Evolutionary conservation across 2,888 invertebrate species (phyloP), one percentile per base, ranked within the genome.

Genomic region (Mechanitis mazaeus): DNA sequence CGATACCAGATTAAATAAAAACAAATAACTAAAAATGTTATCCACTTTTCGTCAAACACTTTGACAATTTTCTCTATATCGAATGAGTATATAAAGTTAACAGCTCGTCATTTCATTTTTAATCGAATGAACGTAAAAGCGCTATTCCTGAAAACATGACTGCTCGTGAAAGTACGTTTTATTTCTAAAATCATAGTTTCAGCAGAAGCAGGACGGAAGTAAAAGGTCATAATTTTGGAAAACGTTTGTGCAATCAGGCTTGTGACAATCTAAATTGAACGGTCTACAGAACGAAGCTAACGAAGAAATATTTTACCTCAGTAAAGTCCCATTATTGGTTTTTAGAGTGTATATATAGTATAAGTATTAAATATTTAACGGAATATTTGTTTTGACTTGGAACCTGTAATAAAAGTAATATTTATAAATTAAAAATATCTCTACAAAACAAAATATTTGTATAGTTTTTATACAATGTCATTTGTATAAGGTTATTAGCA

Each of bases 231-330:
- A 80, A 79, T 77, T 77, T 75, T 72, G 72, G 76, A 72, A 77
- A 81, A 83, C 82, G 82, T 82, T 84, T 85, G 81, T 81, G 84
- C 87, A 87, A 87, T 87, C 87, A 86, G 80, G 73, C 85, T 87
- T 85, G 85, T 84, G 76, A 70, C 75, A 80, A 79, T 80, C 79
- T 79, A 77, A 80, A 79, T 81, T 82, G 74, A 85, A 79, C 80
- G 71, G 70, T 74, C 73, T 78, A 78, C 81, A 80, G 64, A 69
- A 63, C 64, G 76, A 76, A 76, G 66, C 76, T 76, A 76, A 65
- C 69, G 67, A 73, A 69, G 74, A 76, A 79, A 77, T 75, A 78
- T 78, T 79, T 75, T 69, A 46, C 69, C 70, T 66, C 69, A 67
- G 65, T 70, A 68, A 72, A 79, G 79, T 78, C 75, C 74, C 77